Percentiles rank a stretch among this genome's conserved stretches.
These are phyloP conservation scores for Habropoda laboriosa DNA, from an alignment of 1,140 invertebrate genomes.

Conservation along the genomic window DNA sequence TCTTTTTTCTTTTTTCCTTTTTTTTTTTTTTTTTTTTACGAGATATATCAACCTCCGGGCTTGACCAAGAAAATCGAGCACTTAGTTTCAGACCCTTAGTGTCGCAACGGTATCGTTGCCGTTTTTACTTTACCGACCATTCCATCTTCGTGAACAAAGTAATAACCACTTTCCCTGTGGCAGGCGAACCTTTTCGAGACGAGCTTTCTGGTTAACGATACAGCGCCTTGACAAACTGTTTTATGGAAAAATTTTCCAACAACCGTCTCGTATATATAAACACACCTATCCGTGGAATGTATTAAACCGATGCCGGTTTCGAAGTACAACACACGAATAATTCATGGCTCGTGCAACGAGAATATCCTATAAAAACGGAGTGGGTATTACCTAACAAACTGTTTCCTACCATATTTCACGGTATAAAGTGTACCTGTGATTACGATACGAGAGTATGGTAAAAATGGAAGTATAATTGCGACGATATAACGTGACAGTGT, in stretches of 20 bases:
- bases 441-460: no score
- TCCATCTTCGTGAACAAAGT: conserved; percentile 56
- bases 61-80: conserved; percentile 63
- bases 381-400: neutral
- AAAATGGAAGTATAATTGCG: neutral
- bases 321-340: neutral
- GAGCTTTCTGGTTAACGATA: conserved; percentile 20
- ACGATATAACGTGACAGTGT: neutral
- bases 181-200: conserved; percentile 31
- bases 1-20: no score
- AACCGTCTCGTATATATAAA: neutral
- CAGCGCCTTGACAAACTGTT: neutral
- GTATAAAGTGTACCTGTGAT: neutral
- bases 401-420: neutral
- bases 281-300: conserved; percentile 1
- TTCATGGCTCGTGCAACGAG: conserved; percentile 6
- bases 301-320: neutral
- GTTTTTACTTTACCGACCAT: conserved; percentile 49
- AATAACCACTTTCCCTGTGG: conserved; percentile 60
- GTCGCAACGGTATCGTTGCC: conserved; percentile 26
- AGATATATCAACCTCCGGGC: conserved; percentile 62
- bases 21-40: no score
- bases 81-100: conserved; percentile 7
- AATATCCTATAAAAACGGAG: neutral
- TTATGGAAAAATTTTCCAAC: conserved; percentile 14